Evolutionary conservation across 2,888 invertebrate species (phyloP).

Genomic region (Eristalis intricaria): DNA sequence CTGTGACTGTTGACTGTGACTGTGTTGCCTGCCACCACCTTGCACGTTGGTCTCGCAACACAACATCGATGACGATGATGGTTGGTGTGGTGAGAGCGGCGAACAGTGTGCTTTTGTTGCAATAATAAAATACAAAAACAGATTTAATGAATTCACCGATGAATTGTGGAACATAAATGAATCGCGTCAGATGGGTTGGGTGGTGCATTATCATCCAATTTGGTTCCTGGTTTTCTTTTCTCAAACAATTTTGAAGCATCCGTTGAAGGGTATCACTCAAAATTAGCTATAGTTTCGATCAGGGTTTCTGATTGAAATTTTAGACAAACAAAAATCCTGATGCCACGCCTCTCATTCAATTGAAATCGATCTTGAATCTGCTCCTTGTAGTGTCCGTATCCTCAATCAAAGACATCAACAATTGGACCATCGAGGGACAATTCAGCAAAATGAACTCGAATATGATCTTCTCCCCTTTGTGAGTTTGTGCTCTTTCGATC

Average conservation of each 20-base stretch:
- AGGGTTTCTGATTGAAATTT: not conserved
- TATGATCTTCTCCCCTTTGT: not conserved
- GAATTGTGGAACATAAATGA: not conserved
- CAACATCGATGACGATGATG: not conserved
- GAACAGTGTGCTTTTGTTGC: not conserved
- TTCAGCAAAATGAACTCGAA: not conserved
- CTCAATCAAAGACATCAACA: not conserved
- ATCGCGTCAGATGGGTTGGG: not conserved
- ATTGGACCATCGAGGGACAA: not conserved
- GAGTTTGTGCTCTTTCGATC: not conserved
- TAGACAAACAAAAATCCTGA: not conserved
- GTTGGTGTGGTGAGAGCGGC: not conserved
- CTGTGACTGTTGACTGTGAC: not conserved
- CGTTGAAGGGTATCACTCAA: not conserved
- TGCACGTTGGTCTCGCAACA: not conserved
- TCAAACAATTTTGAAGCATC: not conserved
- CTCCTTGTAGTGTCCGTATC: not conserved
- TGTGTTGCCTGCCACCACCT: constrained; percentile 11
- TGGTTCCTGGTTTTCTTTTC: too few species aligned
- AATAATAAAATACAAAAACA: not conserved
- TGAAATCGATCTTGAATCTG: not conserved
- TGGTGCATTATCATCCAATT: not conserved
- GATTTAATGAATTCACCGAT: not conserved
- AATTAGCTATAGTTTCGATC: not conserved
- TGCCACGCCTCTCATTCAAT: not conserved